These are phyloP conservation scores for Saccopteryx leptura DNA, from an alignment of 2,113 vertebrate genomes.

Conservation along the genomic window DNA sequence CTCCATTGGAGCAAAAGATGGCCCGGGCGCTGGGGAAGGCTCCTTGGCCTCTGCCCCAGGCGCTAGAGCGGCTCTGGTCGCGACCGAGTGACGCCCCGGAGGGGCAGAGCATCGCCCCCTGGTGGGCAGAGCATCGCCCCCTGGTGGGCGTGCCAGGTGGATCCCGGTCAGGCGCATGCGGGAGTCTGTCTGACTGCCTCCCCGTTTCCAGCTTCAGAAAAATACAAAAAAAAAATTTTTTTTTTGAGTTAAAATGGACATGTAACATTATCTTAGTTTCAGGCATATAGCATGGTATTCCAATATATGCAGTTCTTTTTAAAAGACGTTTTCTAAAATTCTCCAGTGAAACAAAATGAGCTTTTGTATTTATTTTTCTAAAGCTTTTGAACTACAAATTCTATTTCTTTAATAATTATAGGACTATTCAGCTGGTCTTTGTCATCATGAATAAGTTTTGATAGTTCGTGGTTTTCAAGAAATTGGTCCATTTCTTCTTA, in stretches of 20 bases:
- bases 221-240: too few species aligned
- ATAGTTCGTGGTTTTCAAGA: not conserved
- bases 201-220: too few species aligned
- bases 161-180: too few species aligned
- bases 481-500: not conserved
- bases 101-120: too few species aligned
- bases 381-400: conserved; percentile 24
- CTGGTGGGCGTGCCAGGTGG: too few species aligned
- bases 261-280: not conserved
- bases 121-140: too few species aligned
- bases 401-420: not conserved
- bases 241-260: not conserved
- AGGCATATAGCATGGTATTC: not conserved
- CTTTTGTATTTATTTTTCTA: not conserved
- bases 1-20: too few species aligned
- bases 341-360: not conserved
- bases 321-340: conserved; percentile 6
- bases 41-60: too few species aligned
- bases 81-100: too few species aligned
- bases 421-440: not conserved
- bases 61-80: too few species aligned
- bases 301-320: not conserved
- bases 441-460: conserved; percentile 9
- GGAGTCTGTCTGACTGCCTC: too few species aligned
- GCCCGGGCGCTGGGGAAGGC: too few species aligned